Conservation (phyloP, 2,888 invertebrate species). For the Aphidius colemani region DNA sequence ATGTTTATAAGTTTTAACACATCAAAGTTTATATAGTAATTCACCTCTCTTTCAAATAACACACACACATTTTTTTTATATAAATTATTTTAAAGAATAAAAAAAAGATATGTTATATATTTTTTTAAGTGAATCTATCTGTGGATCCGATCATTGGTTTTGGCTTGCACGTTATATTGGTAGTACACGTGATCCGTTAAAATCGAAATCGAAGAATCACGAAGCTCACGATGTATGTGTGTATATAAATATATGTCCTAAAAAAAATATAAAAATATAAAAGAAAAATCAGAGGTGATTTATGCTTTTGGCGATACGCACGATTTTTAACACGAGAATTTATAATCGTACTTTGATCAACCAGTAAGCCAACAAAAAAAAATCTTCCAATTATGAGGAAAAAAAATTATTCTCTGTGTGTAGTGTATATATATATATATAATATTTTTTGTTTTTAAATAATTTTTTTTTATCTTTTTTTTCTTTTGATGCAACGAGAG, state of each 20-base stretch:
- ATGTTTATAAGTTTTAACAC: too few relatives aligned
- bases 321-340: conserved; percentile 44
- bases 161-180: conserved; percentile 22
- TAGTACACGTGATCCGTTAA: conserved; percentile 32
- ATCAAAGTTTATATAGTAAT: too few relatives aligned
- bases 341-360: conserved; percentile 34
- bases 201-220: conserved; percentile 36
- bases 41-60: too few relatives aligned
- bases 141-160: conserved; percentile 33
- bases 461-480: neutral
- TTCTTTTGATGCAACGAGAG: conserved; percentile 17
- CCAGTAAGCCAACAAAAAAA: conserved; percentile 23
- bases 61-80: too few relatives aligned
- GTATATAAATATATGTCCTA: too few relatives aligned
- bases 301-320: conserved; percentile 30
- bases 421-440: neutral
- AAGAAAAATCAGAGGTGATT: conserved; percentile 27
- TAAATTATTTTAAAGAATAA: too few relatives aligned
- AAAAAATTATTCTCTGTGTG: neutral
- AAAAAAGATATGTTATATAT: too few relatives aligned
- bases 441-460: neutral
- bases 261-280: neutral
- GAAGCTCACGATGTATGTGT: conserved; percentile 34
- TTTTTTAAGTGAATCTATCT: conserved; percentile 33
- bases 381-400: conserved; percentile 19